Evolutionary conservation across 92 coral and sea anemone genomes (phyloP), one percentile per base, ranked within the genome.

Genomic region (Scolanthus callimorphus): DNA sequence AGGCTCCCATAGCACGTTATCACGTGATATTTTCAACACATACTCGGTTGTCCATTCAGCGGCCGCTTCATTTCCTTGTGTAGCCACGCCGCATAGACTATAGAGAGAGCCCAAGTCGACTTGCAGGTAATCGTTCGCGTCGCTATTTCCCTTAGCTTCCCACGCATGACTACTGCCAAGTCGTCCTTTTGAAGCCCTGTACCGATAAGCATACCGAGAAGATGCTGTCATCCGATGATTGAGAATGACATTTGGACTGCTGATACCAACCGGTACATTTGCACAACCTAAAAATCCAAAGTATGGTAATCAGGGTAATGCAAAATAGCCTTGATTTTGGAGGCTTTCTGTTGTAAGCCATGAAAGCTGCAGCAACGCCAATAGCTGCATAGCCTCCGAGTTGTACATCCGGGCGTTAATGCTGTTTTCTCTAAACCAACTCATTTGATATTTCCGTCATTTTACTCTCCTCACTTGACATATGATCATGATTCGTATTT

Each of bases 11-110:
- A n/a, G n/a, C n/a, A 34, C 41, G 41, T 34, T 34, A 15, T 34
- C 41, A 34, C 41, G 41, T 34, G 41, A 34, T 6, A 34, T 6
- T 6, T 15, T 34, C 41, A 34, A 15, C 41, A 6, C 8, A 34
- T 34, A 34, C 15, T 34, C 15, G 41, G 30, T 46, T 3, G 76
- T 69, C 76, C 76, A 69, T 34, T 69, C 20, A 39, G 47, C 25
- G 9, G 6, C 41, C 15, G 41, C 6, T 34, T 6, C 8, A 34
- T 34, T 6, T 6, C 63, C 63, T 28, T 58, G 63, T n/a, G 63
- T 58, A 6, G 63, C 63, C 37, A 58, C 6, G 0, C 44, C 63
- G 38, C 46, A 17, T 15, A 58, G 27, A 20, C 30, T 12, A 29
- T 30, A 43, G 6, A n/a, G 9, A 6, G 48, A 45, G 11, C 63